phyloP scores from a whole-genome alignment of 2,888 invertebrate species.

The Coronaproctus castanopsis region DNA sequence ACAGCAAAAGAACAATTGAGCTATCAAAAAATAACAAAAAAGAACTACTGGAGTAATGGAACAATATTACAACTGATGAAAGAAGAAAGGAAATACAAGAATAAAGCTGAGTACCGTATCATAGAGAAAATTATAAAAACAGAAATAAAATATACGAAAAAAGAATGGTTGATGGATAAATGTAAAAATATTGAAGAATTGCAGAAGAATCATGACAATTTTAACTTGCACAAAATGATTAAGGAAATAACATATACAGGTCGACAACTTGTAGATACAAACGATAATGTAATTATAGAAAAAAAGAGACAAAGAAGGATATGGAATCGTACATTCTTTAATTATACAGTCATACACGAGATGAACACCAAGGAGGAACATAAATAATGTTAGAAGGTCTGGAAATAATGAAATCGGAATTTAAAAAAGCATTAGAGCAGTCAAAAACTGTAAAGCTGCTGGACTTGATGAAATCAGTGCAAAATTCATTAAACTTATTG shows the following conservation, averaged over 20 bases:
- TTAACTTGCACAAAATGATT: background rate
- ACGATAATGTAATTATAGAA: background rate
- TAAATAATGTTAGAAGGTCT: background rate
- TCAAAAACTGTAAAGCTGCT: background rate
- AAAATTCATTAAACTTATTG: background rate
- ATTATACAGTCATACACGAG: background rate
- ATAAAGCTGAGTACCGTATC: background rate
- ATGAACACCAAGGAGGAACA: background rate
- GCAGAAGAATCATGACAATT: background rate
- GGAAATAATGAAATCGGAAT: background rate
- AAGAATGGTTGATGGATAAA: background rate
- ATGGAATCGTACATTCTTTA: background rate
- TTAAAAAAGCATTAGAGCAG: background rate
- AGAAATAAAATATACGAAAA: background rate
- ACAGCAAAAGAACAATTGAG: background rate
- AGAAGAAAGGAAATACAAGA: background rate
- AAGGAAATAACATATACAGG: background rate
- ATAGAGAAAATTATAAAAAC: background rate
- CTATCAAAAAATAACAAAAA: background rate
- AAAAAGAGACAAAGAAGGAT: background rate
- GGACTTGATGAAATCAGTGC: background rate
- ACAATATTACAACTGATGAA: background rate
- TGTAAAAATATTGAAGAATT: background rate
- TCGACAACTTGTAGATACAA: background rate
- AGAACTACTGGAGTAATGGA: background rate